phyloP scores from a whole-genome alignment of 2,797 vertebrate genomes.

The Lepus townsendii region DNA sequence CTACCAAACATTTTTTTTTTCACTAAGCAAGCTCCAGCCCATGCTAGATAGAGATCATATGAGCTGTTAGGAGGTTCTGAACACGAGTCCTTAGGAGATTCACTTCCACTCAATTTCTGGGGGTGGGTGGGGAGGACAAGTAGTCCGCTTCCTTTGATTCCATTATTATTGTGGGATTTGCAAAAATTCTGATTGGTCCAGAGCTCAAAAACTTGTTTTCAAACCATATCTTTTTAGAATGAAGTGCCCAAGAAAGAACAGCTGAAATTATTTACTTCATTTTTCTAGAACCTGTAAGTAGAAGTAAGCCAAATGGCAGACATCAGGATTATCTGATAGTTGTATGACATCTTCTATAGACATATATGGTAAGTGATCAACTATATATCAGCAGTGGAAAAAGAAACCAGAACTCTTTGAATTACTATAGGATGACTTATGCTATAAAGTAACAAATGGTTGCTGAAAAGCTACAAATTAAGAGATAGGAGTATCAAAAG shows the following conservation, averaged over 20 bases:
- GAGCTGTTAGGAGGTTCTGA: neutral
- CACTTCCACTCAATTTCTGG: neutral
- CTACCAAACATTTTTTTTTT: conserved; percentile 16
- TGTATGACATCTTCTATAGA: neutral
- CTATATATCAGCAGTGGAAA: neutral
- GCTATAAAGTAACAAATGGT: neutral
- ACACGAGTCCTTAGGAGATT: neutral
- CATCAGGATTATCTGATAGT: neutral
- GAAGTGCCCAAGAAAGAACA: neutral
- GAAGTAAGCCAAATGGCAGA: neutral
- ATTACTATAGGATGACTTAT: neutral
- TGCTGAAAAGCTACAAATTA: conserved; percentile 22
- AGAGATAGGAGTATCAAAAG: neutral
- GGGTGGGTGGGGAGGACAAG: neutral
- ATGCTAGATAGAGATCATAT: neutral
- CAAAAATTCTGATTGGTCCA: neutral
- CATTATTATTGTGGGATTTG: neutral
- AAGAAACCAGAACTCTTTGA: conserved; percentile 21
- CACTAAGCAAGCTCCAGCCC: neutral
- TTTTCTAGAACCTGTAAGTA: neutral
- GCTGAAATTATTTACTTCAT: neutral
- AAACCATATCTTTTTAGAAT: neutral
- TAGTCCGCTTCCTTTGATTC: neutral
- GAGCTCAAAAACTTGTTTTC: neutral
- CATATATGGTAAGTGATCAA: neutral